A percentile compares a stretch with the other conserved stretches of the same genome.
Conservation (phyloP, 2,888 invertebrate species). For the Rhorus exstirpatorius region DNA sequence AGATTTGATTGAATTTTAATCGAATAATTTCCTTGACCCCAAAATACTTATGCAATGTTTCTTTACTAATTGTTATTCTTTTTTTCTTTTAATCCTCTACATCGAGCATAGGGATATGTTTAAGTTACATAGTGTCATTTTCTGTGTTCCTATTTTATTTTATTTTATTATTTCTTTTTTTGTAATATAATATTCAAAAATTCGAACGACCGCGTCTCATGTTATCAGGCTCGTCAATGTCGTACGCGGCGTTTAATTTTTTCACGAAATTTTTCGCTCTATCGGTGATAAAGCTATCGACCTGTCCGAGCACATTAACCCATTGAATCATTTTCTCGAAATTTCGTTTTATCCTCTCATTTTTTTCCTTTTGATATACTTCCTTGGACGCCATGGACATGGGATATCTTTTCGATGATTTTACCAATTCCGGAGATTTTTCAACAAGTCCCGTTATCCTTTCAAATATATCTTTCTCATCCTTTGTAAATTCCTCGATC, state of each 20-base stretch:
- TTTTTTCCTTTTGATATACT: conserved; percentile 82
- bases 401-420: conserved; percentile 6
- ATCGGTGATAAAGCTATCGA: conserved; percentile 87
- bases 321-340: conserved; percentile 87
- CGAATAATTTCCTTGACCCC: no score
- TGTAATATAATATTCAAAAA: conserved; percentile 35
- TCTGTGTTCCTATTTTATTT: neutral
- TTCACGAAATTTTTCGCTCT: conserved; percentile 85
- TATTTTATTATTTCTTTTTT: neutral
- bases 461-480: conserved; percentile 73
- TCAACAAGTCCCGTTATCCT: conserved; percentile 68
- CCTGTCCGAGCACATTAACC: conserved; percentile 86
- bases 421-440: neutral
- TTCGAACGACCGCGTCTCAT: conserved; percentile 55
- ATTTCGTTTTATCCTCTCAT: conserved; percentile 85
- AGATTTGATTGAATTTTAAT: no score
- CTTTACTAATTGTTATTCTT: no score
- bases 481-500: conserved; percentile 72
- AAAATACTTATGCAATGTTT: no score
- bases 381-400: conserved; percentile 69
- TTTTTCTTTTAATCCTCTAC: no score
- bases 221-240: conserved; percentile 82
- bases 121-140: neutral
- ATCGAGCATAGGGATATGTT: no score
- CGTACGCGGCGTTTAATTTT: conserved; percentile 86